Base-by-base conservation (phyloP, 2,888 invertebrate genomes). In the Eledone cirrhosa region DNA sequence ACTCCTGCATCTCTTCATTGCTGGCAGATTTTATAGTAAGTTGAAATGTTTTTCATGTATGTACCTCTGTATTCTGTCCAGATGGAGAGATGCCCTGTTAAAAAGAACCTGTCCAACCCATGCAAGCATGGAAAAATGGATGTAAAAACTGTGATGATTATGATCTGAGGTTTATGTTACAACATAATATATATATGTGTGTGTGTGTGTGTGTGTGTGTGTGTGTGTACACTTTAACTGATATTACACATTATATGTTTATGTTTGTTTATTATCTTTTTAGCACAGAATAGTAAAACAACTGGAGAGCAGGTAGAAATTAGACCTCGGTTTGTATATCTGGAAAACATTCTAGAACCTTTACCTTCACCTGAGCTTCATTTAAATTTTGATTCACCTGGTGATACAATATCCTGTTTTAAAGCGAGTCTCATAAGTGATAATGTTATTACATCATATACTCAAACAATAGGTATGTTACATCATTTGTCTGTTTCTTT, bases 381-480 rank as follows among this genome's bases (percentile, higher is more conserved):
- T 14, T 11, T n/a, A 41, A n/a, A 41, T 19, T 3, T n/a, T 31
- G 72, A 33, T n/a, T 31, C 31, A 14, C 22, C 7, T 41, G 0
- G n/a, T 22, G n/a, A 72, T 14, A 19, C 31, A 22, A 11, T 72
- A 16, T 41, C 22, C n/a, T 41, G 72, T 31, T 2, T n/a, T 19
- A n/a, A 19, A 22, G 31, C 90, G 2, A 83, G 84, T 74, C 87
- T 88, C 22, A 90, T 90, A 82, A 83, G 90, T 11, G 85, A 84
- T 16, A 86, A 87, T 33, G 89, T 90, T 69, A 85, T 90, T 41
- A 80, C 85, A 3, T 89, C 90, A 11, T 90, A 90, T 81, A 88
- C 89, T 79, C 90, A 90, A 80, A 88, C 90, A 47, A 90, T 90
- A 78, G 89, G 90, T 89, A 78, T 75, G 84, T 77, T 11, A 33